These are phyloP conservation scores for Macaca nemestrina DNA, from an alignment of 2,113 vertebrate genomes.

Conservation along the genomic window DNA sequence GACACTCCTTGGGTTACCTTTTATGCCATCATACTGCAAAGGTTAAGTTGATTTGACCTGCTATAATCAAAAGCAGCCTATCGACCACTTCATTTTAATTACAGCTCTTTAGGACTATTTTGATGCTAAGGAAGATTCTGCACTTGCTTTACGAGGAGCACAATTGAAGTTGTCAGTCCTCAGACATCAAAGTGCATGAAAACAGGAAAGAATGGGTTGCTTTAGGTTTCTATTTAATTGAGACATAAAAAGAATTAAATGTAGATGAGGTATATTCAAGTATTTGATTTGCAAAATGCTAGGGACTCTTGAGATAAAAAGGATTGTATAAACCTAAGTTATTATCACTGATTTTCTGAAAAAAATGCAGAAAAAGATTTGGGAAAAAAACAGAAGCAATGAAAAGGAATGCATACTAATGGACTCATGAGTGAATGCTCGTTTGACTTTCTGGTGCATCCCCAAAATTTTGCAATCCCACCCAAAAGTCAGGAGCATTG, in stretches of 20 bases:
- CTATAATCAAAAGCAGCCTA: constrained; percentile 75
- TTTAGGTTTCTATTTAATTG: constrained; percentile 61
- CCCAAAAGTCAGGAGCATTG: neutral
- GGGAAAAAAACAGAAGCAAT: neutral
- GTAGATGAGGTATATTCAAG: constrained; percentile 42
- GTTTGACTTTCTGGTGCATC: neutral
- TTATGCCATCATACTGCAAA: constrained; percentile 68
- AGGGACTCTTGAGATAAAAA: constrained; percentile 51
- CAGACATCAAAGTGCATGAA: constrained; percentile 55
- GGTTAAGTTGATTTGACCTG: constrained; percentile 63
- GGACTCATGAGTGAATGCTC: neutral
- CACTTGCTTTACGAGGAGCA: constrained; percentile 63
- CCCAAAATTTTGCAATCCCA: neutral
- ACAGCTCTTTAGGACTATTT: constrained; percentile 76
- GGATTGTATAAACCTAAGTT: constrained; percentile 67
- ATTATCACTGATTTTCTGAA: constrained; percentile 73
- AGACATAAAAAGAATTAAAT: constrained; percentile 52
- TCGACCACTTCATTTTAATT: constrained; percentile 76
- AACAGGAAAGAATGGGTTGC: constrained; percentile 7
- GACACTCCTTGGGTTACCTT: constrained; percentile 34
- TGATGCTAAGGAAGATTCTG: constrained; percentile 70
- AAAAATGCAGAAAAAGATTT: constrained; percentile 58
- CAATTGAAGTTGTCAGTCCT: constrained; percentile 77
- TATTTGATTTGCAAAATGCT: constrained; percentile 57
- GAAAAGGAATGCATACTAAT: accelerated